Base-by-base conservation (phyloP, 2,797 vertebrate genomes). In the Denticeps clupeoides region DNA sequence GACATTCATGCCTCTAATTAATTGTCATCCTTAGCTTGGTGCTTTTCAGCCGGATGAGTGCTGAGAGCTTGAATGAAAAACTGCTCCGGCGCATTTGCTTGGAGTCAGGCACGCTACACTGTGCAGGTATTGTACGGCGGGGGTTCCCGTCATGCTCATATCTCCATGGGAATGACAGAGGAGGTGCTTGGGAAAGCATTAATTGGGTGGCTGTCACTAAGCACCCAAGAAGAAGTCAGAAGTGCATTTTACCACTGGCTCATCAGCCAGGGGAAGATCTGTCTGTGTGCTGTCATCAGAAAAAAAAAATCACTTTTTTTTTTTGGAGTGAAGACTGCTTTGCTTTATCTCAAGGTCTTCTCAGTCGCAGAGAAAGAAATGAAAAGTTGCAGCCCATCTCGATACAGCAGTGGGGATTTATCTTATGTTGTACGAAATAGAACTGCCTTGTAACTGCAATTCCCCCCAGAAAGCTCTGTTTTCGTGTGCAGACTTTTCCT, bases 171-270 rank as follows among this genome's bases (percentile, higher is more conserved):
- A 56, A 52, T 58, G 59, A 53, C 53, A 64, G 59, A 46, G 58
- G 51, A 63, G 56, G 58, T 47, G 10, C 47, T 60, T 45, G 49
- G 58, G 51, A 58, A 62, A 49, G 47, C 64, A 60, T 62, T 72
- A 72, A 72, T 70, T 70, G 66, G 62, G 54, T 62, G 49, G 48
- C 62, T 63, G 65, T 63, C 63, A 62, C 43, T 41, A 52, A 16
- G 28, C 18, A 35, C 33, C 31, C 15, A 52, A 55, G 53, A 60
- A 54, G 65, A 48, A 65, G 59, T 60, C 62, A 58, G 45, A 49
- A 61, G 66, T 49, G 54, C 59, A 58, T 62, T 58, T 59, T 57
- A 67, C 65, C 65, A 64, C 44, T 32, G 59, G 49, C 37, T 61
- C 58, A 59, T 60, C 51, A 62, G 48, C 40, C 49, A 31, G 4